These are phyloP conservation scores for Blastomussa wellsi DNA, from an alignment of 92 coral and sea anemone genomes.

Conservation along the genomic window DNA sequence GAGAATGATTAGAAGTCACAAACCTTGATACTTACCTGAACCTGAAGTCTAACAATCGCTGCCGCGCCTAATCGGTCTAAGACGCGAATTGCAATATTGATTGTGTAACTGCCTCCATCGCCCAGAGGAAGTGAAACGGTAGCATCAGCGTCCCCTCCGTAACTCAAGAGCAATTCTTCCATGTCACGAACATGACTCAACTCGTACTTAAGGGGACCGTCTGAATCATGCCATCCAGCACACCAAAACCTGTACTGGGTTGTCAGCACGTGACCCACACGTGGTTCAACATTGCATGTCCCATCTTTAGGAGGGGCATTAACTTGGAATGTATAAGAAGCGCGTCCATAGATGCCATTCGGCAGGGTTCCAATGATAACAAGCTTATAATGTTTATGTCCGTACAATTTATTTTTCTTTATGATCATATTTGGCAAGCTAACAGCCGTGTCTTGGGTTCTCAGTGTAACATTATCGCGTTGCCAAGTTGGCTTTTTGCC, in stretches of 20 bases:
- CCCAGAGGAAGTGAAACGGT: conserved; percentile 61
- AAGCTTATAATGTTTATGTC: conserved; percentile 49
- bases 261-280: conserved; percentile 70
- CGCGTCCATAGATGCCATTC: conserved; percentile 55
- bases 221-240: conserved; percentile 66
- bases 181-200: conserved; percentile 28
- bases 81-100: conserved; percentile 54
- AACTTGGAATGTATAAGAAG: conserved; percentile 47
- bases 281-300: conserved; percentile 65
- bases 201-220: conserved; percentile 64
- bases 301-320: conserved; percentile 66
- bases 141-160: conserved; percentile 59
- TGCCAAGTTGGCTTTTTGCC: conserved; percentile 25
- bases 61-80: conserved; percentile 63
- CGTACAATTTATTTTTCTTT: conserved; percentile 31
- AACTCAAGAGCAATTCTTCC: conserved; percentile 44
- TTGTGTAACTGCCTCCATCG: conserved; percentile 42
- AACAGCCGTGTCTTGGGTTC: conserved; percentile 3
- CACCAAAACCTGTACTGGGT: conserved; percentile 55
- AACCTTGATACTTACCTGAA: conserved; percentile 46
- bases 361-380: conserved; percentile 48
- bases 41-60: conserved; percentile 34
- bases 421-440: conserved; percentile 46
- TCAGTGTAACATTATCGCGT: neutral
- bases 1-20: too few species aligned